Conservation (phyloP, 2,797 vertebrate genomes). For the Poecilia wingei region DNA sequence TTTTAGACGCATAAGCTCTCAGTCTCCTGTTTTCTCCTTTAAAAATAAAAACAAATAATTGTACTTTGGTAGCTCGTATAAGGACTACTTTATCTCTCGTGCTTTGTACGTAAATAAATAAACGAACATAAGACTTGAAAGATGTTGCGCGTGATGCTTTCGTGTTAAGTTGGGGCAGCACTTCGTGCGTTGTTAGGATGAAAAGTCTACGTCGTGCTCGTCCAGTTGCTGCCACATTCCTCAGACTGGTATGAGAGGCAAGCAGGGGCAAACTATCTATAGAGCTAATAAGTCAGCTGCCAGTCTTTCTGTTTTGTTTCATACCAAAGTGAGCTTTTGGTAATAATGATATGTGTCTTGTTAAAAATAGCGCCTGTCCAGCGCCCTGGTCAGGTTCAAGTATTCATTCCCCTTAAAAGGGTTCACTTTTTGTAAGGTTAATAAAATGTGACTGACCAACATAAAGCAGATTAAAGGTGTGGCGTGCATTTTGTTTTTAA, state of each 20-base stretch:
- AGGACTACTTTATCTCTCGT: not conserved
- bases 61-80: not conserved
- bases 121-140: not conserved
- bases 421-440: not conserved
- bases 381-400: not conserved
- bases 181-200: conserved; percentile 3
- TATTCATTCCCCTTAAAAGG: not conserved
- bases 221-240: conserved; percentile 75
- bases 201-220: conserved; percentile 26
- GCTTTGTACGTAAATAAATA: not conserved
- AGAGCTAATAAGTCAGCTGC: conserved; percentile 10
- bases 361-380: not conserved
- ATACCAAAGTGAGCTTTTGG: not conserved
- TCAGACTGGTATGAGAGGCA: conserved; percentile 55
- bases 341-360: not conserved
- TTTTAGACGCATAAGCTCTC: not conserved
- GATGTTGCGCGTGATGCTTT: not conserved
- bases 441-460: too few species aligned
- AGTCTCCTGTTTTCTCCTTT: not conserved
- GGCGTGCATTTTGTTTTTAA: not conserved
- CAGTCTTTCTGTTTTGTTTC: not conserved
- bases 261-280: conserved; percentile 45
- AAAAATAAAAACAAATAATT: not conserved
- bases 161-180: not conserved
- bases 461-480: not conserved